These are phyloP conservation scores for Nephotettix cincticeps DNA, from an alignment of 1,140 invertebrate genomes.

Conservation along the genomic window DNA sequence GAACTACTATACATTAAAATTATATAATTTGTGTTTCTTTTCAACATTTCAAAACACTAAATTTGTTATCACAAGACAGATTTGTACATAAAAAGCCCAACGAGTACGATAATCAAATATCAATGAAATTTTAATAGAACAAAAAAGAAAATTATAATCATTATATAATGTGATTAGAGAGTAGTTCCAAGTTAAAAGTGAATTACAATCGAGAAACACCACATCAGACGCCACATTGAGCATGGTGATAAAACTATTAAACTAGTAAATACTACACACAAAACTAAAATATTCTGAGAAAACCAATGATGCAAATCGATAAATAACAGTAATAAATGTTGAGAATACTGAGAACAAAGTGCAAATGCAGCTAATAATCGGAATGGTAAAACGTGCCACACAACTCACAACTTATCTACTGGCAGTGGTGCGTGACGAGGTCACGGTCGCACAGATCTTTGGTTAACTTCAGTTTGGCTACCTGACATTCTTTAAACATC, in stretches of 20 bases:
- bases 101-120: too few species aligned
- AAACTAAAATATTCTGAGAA: background rate
- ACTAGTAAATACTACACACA: background rate
- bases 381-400: background rate
- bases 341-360: background rate
- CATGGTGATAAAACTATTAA: background rate
- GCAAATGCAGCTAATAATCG: background rate
- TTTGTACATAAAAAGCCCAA: too few species aligned
- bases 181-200: too few species aligned
- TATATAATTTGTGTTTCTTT: too few species aligned
- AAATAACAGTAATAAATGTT: background rate
- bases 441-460: slow-evolving; percentile 15
- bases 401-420: background rate
- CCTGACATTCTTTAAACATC: too few species aligned
- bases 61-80: too few species aligned
- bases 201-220: too few species aligned
- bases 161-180: too few species aligned
- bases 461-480: background rate
- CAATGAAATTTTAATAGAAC: too few species aligned
- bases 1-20: too few species aligned
- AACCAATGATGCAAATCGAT: background rate
- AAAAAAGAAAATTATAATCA: too few species aligned
- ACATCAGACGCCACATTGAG: background rate
- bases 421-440: slow-evolving; percentile 19
- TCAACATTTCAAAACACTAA: too few species aligned